Base-by-base conservation (phyloP, 30 jellyfish, hydroid and myxozoan genomes). In the Morbakka virulenta region DNA sequence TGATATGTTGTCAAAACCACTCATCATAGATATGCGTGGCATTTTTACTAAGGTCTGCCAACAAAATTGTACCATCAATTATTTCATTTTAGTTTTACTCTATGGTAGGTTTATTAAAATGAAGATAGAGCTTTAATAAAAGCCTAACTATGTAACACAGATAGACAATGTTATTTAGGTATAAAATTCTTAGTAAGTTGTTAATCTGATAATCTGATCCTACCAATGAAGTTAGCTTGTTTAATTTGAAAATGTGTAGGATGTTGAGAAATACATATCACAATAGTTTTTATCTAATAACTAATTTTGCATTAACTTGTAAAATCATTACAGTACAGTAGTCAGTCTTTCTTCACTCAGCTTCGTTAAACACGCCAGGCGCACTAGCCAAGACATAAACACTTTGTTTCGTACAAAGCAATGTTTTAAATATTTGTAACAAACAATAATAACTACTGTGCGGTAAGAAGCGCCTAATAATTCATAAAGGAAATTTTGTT, bases 281-380 rank as follows among this genome's bases (percentile, higher is more conserved):
- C 33, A 72, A 62, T 72, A 64, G 77, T 22, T 52, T 1, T 49
- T 33, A 26, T 89, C 95, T 95, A 79, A 84, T 27, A 94, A 70
- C 14, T 81, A 80, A 53, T 32, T 89, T 74, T 50, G 82, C 28
- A 78, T 77, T 52, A 72, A 48, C 21, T 74, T 81, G 65, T 50
- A 87, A 0, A 95, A 95, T 28, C 89, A 89, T 32, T 77, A 50
- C 51, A 69, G 81, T 23, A 74, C 83, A n/a, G n/a, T n/a, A n/a
- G n/a, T n/a, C n/a, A n/a, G 67, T 89, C 63, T 62, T 83, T 28
- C 95, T 82, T 48, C 95, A 72, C 75, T 87, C 74, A 52, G 64
- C 29, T 35, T 24, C 2, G 0, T 20, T 2, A 17, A 62, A 67
- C 2, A 14, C 69, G n/a, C 26, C n/a, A 3, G 67, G 26, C 22